A percentile compares a stretch with the other conserved stretches of the same genome.
Evolutionary conservation across 2,888 invertebrate genomes (phyloP).

Genomic region (Sipha maydis): DNA sequence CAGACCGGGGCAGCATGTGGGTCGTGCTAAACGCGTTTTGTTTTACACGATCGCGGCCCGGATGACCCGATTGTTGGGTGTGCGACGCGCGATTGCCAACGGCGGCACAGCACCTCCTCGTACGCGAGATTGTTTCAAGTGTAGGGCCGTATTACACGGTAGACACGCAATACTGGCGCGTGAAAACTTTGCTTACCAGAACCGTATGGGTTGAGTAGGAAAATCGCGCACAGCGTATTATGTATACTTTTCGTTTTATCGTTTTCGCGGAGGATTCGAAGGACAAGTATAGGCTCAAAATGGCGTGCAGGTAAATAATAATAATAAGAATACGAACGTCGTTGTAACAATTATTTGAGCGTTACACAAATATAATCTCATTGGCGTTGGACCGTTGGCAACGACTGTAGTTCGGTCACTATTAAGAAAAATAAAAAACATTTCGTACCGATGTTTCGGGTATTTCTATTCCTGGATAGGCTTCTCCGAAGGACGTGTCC

Average conservation of each 20-base stretch:
- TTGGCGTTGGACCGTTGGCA: constrained; percentile 13
- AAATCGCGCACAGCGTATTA: background rate
- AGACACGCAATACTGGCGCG: too few species aligned
- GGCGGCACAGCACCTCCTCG: background rate
- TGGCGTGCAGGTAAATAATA: background rate
- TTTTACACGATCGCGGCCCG: constrained; percentile 4
- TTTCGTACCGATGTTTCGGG: constrained; percentile 31
- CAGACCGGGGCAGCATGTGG: background rate
- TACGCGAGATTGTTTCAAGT: background rate
- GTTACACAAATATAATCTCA: constrained; percentile 26
- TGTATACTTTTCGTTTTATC: background rate
- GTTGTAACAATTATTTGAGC: constrained; percentile 2
- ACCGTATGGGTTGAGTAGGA: background rate
- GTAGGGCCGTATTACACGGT: too few species aligned
- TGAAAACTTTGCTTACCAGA: too few species aligned
- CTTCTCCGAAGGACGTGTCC: constrained; percentile 53
- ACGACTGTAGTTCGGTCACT: background rate
- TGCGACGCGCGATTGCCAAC: background rate
- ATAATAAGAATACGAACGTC: background rate
- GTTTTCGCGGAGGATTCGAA: background rate
- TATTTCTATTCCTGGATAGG: constrained; percentile 57
- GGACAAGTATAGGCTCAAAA: background rate
- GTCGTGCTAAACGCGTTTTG: constrained; percentile 18
- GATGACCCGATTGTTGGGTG: constrained; percentile 11
- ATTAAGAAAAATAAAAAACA: constrained; percentile 8